Evolutionary conservation across 2,888 invertebrate genomes (phyloP).

Genomic region (Harmothoe impar): DNA sequence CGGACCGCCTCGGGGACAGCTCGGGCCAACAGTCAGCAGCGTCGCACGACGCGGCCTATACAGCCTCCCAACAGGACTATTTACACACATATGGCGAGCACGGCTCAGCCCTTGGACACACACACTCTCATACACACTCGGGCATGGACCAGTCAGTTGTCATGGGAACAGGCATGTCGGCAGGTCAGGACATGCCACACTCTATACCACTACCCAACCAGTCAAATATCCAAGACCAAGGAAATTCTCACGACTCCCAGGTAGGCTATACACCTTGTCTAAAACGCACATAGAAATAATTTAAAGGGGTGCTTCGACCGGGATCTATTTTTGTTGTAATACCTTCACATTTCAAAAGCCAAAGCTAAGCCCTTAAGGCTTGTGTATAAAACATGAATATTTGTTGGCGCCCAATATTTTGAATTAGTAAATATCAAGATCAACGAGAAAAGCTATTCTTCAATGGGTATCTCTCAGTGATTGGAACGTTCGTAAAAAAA

Average conservation of each 20-base stretch:
- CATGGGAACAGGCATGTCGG: slow-evolving; percentile 50
- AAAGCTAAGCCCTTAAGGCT: too few relatives aligned
- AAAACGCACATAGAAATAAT: too few relatives aligned
- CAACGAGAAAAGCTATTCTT: too few relatives aligned
- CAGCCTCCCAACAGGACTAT: slow-evolving; percentile 57
- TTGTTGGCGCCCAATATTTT: too few relatives aligned
- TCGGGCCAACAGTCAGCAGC: neutral
- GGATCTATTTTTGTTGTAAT: too few relatives aligned
- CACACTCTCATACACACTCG: slow-evolving; percentile 59
- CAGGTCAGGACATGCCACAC: slow-evolving; percentile 65
- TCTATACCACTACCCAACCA: slow-evolving; percentile 68
- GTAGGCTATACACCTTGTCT: slow-evolving; percentile 36
- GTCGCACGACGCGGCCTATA: neutral
- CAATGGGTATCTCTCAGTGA: too few relatives aligned
- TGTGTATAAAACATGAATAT: too few relatives aligned
- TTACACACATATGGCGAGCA: slow-evolving; percentile 42
- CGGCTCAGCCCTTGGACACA: slow-evolving; percentile 30
- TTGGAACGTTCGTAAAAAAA: too few relatives aligned
- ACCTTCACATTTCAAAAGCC: too few relatives aligned
- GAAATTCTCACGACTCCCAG: slow-evolving; percentile 62
- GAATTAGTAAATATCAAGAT: too few relatives aligned
- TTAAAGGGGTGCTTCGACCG: too few relatives aligned
- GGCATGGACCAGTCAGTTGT: slow-evolving; percentile 64
- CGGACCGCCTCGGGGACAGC: neutral
- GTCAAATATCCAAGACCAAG: slow-evolving; percentile 53